These are phyloP conservation scores for Sturnira hondurensis DNA, from an alignment of 2,113 vertebrate species.

Conservation along the genomic window DNA sequence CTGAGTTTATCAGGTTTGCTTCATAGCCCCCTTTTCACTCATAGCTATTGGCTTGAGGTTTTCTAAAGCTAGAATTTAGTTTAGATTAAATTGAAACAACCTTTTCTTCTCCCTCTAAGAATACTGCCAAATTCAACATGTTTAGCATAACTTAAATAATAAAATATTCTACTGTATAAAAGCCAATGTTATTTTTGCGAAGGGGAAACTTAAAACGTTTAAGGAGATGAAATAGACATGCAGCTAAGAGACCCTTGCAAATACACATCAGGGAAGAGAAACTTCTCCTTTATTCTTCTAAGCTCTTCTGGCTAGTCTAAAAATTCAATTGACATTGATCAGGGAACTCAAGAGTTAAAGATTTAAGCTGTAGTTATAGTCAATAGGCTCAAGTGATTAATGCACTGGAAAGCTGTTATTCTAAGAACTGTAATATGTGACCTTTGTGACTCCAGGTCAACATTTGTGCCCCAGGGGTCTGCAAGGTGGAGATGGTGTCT, in stretches of 20 bases:
- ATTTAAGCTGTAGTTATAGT: no score
- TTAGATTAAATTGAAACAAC: not conserved
- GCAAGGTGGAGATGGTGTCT: no score
- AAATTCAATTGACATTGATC: not conserved
- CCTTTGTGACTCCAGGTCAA: no score
- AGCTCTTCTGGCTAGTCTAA: no score
- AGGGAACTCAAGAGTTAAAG: no score
- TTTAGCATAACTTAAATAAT: not conserved
- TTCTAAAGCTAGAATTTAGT: not conserved
- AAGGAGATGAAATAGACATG: not conserved
- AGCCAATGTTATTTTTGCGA: not conserved
- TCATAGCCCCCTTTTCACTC: not conserved
- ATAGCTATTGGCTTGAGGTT: not conserved
- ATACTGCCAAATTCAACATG: not conserved
- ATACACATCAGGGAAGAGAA: not conserved
- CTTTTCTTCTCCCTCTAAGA: not conserved
- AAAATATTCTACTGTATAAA: not conserved
- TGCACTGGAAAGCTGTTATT: no score
- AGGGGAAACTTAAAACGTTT: not conserved
- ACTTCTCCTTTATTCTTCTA: not conserved
- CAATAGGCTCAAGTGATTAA: no score
- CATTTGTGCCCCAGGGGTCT: no score
- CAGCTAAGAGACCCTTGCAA: not conserved
- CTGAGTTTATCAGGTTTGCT: not conserved
- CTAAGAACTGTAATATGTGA: no score